phyloP scores from a whole-genome alignment of 1,140 invertebrate species.

The Idris sp. region DNA sequence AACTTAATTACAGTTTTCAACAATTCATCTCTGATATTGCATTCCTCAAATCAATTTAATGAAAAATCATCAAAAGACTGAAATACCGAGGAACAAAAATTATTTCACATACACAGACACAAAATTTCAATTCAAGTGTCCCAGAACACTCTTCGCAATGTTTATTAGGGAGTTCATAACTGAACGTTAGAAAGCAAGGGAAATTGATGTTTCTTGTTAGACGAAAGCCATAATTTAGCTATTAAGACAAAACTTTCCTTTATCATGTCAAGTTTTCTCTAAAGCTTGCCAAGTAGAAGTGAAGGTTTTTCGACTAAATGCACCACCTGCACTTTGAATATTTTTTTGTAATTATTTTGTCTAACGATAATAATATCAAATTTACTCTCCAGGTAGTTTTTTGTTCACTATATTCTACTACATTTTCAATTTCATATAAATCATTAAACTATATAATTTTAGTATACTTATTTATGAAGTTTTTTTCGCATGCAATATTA shows the following conservation, averaged over 20 bases:
- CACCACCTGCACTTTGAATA: slow-evolving; percentile 59
- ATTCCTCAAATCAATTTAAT: too few species aligned
- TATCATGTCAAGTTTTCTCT: slow-evolving; percentile 35
- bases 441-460: too few species aligned
- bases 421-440: too few species aligned
- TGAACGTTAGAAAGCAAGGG: slow-evolving; percentile 17
- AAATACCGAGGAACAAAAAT: too few species aligned
- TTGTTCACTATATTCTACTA: slow-evolving; percentile 33
- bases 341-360: slow-evolving; percentile 67
- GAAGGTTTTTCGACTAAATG: slow-evolving; percentile 66
- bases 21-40: too few species aligned
- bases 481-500: too few species aligned
- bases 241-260: slow-evolving; percentile 54
- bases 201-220: slow-evolving; percentile 52
- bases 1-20: too few species aligned
- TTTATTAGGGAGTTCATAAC: slow-evolving; percentile 11
- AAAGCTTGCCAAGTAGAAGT: slow-evolving; percentile 61
- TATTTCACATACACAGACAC: too few species aligned
- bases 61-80: too few species aligned
- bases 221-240: slow-evolving; percentile 64
- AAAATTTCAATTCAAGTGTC: too few species aligned
- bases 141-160: not conserved
- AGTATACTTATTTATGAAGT: too few species aligned
- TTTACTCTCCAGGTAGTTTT: too few species aligned
- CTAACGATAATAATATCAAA: slow-evolving; percentile 59